A percentile compares a stretch with the other conserved stretches of the same genome.
phyloP scores from a whole-genome alignment of 2,113 vertebrate genomes.

The Rhinoderma darwinii region DNA sequence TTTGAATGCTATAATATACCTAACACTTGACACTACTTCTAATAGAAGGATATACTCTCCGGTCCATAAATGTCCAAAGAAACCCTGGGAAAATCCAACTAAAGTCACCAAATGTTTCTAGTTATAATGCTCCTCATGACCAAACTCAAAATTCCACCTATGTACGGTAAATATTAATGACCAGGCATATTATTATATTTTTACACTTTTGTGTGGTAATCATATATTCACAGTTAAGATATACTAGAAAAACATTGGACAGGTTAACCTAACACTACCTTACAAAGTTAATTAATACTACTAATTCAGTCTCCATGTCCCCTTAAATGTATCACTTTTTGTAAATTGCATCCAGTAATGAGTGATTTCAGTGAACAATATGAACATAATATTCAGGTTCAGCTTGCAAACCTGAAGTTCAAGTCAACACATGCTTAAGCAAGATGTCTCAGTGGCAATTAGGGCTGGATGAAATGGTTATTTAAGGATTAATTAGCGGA shows the following conservation, averaged over 20 bases:
- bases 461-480: slow-evolving; percentile 46
- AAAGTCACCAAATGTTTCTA: too few relatives aligned
- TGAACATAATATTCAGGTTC: not conserved
- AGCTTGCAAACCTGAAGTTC: slow-evolving; percentile 18
- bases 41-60: too few relatives aligned
- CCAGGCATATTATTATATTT: not conserved
- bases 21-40: too few relatives aligned
- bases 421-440: slow-evolving; percentile 48
- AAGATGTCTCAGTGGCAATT: slow-evolving; percentile 53
- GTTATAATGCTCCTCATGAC: too few relatives aligned
- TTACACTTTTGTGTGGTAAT: not conserved
- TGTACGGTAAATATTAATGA: not conserved
- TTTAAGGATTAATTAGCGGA: slow-evolving; percentile 54
- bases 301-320: not conserved
- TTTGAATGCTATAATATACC: too few relatives aligned
- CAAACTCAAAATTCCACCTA: too few relatives aligned
- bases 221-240: not conserved
- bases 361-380: slow-evolving; percentile 5
- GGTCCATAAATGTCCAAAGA: too few relatives aligned
- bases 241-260: not conserved
- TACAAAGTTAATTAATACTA: not conserved
- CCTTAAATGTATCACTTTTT: not conserved
- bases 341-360: not conserved
- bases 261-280: too few relatives aligned
- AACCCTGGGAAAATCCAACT: too few relatives aligned